phyloP scores from a whole-genome alignment of 2,113 vertebrate species.

The Fulmarus glacialis region DNA sequence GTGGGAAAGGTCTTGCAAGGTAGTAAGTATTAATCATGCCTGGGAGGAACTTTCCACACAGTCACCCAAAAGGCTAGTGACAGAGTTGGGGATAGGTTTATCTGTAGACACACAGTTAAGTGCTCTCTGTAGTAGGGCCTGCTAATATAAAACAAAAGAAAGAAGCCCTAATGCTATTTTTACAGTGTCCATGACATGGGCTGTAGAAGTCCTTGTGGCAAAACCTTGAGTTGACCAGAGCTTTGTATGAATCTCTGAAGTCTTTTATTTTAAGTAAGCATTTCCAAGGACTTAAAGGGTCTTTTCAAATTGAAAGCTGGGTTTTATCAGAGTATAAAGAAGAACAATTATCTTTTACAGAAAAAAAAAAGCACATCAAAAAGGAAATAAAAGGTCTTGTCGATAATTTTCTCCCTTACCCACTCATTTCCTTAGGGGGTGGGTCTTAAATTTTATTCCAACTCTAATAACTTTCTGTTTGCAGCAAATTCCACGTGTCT shows the following conservation, averaged over 20 bases:
- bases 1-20: not conserved
- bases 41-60: not conserved
- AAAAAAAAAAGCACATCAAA: not conserved
- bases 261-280: not conserved
- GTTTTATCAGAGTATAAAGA: not conserved
- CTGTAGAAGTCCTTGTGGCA: not conserved
- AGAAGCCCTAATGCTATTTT: not conserved
- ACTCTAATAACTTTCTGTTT: not conserved
- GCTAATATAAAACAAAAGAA: not conserved
- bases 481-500: not conserved
- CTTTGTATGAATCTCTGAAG: not conserved
- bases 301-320: not conserved
- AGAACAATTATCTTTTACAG: not conserved
- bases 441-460: not conserved
- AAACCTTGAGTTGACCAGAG: not conserved
- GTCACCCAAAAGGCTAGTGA: not conserved
- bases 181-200: not conserved
- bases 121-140: not conserved
- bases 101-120: not conserved
- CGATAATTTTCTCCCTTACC: not conserved
- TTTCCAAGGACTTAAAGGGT: not conserved
- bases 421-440: not conserved
- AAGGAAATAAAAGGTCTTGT: not conserved
- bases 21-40: not conserved
- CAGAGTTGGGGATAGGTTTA: not conserved